Evolutionary conservation across 1,140 invertebrate species (phyloP).

Genomic region (Apis florea): DNA sequence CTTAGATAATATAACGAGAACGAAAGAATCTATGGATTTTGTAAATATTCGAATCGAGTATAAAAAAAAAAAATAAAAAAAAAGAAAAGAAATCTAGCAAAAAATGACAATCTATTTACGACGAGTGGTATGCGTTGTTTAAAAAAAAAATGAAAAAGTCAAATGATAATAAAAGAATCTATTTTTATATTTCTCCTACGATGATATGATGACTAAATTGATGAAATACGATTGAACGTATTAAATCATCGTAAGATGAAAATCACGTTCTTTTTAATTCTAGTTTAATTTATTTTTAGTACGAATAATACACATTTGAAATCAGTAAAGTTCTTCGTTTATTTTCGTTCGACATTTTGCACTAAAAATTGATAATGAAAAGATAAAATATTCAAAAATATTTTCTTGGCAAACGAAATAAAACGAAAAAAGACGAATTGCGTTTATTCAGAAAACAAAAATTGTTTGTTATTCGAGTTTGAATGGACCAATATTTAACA

Average conservation of each 20-base stretch:
- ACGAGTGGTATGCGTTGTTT: conserved; percentile 30
- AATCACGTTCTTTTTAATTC: not conserved
- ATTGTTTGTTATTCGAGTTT: conserved; percentile 2
- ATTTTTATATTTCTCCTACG: conserved; percentile 41
- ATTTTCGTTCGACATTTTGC: not conserved
- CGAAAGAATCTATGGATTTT: not conserved
- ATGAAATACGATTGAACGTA: conserved; percentile 6
- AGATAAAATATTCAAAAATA: not conserved
- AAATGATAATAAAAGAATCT: conserved; percentile 34
- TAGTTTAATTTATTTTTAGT: conserved; percentile 10
- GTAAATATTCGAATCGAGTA: not conserved
- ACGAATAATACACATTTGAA: not conserved
- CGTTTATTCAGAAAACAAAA: not conserved
- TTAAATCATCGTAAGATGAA: not conserved
- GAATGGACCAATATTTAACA: conserved; percentile 40
- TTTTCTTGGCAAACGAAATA: not conserved
- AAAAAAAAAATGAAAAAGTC: conserved; percentile 6
- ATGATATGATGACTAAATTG: conserved; percentile 4
- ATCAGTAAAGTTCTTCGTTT: not conserved
- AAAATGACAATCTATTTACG: conserved; percentile 28
- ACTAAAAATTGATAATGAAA: not conserved
- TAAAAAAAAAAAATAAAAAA: not conserved
- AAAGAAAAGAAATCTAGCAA: not conserved
- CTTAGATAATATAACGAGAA: not conserved
- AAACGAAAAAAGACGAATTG: not conserved